Percentiles rank a stretch among this genome's conserved stretches.
Evolutionary conservation across 1,140 invertebrate genomes (phyloP).

Genomic region (Brachionus plicatilis): DNA sequence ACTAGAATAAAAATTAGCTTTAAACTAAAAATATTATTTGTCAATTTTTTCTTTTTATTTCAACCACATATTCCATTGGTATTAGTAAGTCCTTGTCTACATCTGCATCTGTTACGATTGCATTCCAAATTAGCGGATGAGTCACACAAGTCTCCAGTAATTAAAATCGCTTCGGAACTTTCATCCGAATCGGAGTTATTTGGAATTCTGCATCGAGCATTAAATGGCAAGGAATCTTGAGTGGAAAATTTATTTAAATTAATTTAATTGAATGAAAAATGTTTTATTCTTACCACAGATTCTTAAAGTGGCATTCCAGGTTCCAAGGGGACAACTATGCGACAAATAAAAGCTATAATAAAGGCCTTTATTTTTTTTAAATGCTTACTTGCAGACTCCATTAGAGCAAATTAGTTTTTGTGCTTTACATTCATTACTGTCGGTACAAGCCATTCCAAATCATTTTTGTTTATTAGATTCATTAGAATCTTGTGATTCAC

Average conservation of each 20-base stretch:
- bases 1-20: too few relatives aligned
- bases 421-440: neutral
- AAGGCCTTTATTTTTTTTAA: too few relatives aligned
- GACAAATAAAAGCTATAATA: too few relatives aligned
- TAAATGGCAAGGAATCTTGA: neutral
- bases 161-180: neutral
- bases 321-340: neutral
- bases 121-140: neutral
- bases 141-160: neutral
- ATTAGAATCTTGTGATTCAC: neutral
- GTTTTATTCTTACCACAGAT: neutral
- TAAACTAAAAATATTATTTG: too few relatives aligned
- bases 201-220: neutral
- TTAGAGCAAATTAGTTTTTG: neutral
- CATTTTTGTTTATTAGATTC: too few relatives aligned
- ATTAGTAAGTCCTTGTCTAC: neutral
- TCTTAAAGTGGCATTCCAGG: neutral
- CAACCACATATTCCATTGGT: neutral
- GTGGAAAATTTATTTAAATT: neutral
- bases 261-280: neutral
- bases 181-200: neutral
- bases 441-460: neutral
- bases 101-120: neutral
- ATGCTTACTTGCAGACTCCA: neutral
- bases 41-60: neutral